These are phyloP conservation scores for Bufo gargarizans DNA, from an alignment of 2,113 vertebrate species.

Conservation along the genomic window DNA sequence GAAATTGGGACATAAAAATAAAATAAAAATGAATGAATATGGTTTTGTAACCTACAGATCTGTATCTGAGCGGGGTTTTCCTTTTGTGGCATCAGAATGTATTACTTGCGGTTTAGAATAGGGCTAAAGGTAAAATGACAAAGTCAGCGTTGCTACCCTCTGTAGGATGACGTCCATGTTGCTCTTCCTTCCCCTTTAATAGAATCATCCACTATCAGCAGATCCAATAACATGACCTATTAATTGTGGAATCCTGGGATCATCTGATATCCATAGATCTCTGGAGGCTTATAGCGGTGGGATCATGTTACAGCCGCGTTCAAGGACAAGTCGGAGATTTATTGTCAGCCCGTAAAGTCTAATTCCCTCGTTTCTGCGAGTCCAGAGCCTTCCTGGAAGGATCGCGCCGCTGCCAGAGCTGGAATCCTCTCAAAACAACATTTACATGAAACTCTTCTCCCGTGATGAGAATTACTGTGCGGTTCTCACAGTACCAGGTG, in stretches of 20 bases:
- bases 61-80: no score
- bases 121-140: not conserved
- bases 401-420: not conserved
- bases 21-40: no score
- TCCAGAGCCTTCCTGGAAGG: conserved; percentile 18
- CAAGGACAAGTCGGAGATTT: not conserved
- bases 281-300: not conserved
- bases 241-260: not conserved
- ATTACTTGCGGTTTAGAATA: no score
- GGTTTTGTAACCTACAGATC: no score
- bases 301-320: not conserved
- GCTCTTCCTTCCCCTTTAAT: not conserved
- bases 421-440: not conserved
- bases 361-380: conserved; percentile 10
- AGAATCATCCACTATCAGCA: not conserved
- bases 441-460: not conserved
- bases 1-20: no score
- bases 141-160: not conserved
- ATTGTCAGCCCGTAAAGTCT: not conserved
- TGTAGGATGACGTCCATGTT: not conserved
- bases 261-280: not conserved
- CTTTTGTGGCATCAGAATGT: no score
- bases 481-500: no score
- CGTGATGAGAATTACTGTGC: not conserved
- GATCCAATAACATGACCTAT: not conserved